Evolutionary conservation across 2,888 invertebrate species (phyloP).

Genomic region (Lepidocyrtoides sp.): DNA sequence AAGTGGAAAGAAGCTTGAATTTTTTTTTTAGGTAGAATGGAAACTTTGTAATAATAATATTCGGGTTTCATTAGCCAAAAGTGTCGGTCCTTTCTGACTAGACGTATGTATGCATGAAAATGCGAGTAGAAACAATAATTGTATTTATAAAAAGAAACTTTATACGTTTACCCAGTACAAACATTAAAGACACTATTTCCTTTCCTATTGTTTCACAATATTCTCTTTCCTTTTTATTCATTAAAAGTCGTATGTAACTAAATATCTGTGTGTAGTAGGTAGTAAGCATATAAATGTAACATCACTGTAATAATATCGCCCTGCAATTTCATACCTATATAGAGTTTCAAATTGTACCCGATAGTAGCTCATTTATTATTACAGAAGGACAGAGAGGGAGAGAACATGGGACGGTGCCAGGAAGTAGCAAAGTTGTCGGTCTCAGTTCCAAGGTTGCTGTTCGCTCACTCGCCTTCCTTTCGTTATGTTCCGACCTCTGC

Average conservation of each 20-base stretch:
- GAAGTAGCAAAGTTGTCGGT: slow-evolving; percentile 44
- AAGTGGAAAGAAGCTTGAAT: too few species aligned
- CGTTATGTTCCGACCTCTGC: slow-evolving; percentile 44
- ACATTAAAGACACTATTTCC: background rate
- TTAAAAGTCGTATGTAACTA: slow-evolving; percentile 19
- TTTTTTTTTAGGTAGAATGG: too few species aligned
- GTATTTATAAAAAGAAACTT: too few species aligned
- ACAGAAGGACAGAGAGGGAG: background rate
- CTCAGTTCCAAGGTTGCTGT: slow-evolving; percentile 47
- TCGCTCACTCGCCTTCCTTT: slow-evolving; percentile 40
- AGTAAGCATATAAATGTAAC: background rate
- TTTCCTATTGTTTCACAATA: background rate
- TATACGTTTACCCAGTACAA: background rate
- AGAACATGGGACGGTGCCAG: slow-evolving; percentile 47
- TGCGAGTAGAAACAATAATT: too few species aligned
- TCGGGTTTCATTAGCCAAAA: too few species aligned
- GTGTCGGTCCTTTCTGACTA: too few species aligned
- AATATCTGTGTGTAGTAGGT: background rate
- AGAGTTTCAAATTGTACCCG: background rate
- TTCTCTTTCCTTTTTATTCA: background rate
- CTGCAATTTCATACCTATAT: background rate
- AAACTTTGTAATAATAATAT: too few species aligned
- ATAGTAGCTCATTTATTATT: background rate
- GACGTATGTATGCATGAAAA: too few species aligned
- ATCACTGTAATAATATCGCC: background rate